Base-by-base conservation (phyloP, 2,888 invertebrate species). In the Entomobrya multifasciata region DNA sequence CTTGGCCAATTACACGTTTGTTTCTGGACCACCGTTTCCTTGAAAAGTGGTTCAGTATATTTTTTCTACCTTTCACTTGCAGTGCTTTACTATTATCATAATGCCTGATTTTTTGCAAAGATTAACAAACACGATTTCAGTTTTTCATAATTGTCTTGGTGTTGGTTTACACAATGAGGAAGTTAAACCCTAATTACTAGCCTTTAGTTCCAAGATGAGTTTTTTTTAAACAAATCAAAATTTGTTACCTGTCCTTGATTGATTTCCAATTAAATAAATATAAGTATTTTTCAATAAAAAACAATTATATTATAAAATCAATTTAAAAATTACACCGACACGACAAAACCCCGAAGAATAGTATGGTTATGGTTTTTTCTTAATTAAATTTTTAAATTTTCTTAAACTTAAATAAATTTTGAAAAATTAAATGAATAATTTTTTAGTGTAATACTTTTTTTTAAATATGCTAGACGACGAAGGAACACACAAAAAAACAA, bases 211-310 rank as follows among this genome's bases (percentile, higher is more conserved):
- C 17, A 52, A 47, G 15, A 13, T 52, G 20, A n/a, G 55, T 36
- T 76, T 76, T 57, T 27, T 30, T 41, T 27, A 27, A 72, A 27
- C 36, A 15, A 72, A 72, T 72, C 27, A 49, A 72, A 74, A 49
- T 57, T 49, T 22, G 22, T 79, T 79, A 79, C 79, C 79, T 79
- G 79, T 30, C n/a, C 79, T n/a, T 1, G 22, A 44, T 30, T 22
- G 47, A 79, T 79, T 79, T 79, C 79, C 79, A 79, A 57, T n/a
- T n/a, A n/a, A n/a, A n/a, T n/a, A n/a, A n/a, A n/a, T n/a, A 36
- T 15, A 77, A 60, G 22, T 36, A 36, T 36, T 62, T 62, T 36
- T 36, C 3, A 5, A 47, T 47, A 47, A n/a, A n/a, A n/a, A n/a
- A n/a, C n/a, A n/a, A n/a, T n/a, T n/a, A n/a, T n/a, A n/a, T n/a